These are phyloP conservation scores for Listronotus oregonensis DNA, from an alignment of 1,140 invertebrate species.

Conservation along the genomic window DNA sequence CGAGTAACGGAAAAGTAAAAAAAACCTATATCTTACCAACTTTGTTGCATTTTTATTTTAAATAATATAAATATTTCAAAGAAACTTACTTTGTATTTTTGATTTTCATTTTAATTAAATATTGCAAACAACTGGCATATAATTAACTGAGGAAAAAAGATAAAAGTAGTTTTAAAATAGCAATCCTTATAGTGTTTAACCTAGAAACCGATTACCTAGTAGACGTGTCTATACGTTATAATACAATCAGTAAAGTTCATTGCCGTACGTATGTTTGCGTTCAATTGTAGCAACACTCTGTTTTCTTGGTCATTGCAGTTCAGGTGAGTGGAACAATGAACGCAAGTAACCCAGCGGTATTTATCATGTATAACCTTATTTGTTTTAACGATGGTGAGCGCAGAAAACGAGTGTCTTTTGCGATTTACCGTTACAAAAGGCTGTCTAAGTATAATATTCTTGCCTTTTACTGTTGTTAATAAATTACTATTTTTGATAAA, in stretches of 20 bases:
- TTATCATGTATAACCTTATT: slow-evolving; percentile 53
- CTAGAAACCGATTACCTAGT: slow-evolving; percentile 10
- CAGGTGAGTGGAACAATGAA: slow-evolving; percentile 55
- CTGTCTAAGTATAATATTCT: slow-evolving; percentile 7
- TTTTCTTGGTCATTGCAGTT: slow-evolving; percentile 51
- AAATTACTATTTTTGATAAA: too few relatives aligned
- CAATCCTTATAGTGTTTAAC: background rate
- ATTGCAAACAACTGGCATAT: too few relatives aligned
- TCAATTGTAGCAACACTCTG: slow-evolving; percentile 52
- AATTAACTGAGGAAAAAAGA: too few relatives aligned
- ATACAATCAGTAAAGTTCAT: slow-evolving; percentile 46
- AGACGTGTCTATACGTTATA: slow-evolving; percentile 7
- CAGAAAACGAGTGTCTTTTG: slow-evolving; percentile 36
- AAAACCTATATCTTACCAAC: too few relatives aligned
- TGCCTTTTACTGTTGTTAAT: too few relatives aligned
- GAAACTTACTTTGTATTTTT: too few relatives aligned
- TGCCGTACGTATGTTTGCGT: slow-evolving; percentile 45
- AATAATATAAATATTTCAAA: too few relatives aligned
- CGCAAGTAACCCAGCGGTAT: slow-evolving; percentile 51
- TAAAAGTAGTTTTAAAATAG: too few relatives aligned
- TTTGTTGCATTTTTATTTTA: too few relatives aligned
- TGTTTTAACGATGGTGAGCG: slow-evolving; percentile 44
- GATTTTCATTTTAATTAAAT: too few relatives aligned
- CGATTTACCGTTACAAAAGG: slow-evolving; percentile 27
- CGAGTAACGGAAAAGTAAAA: too few relatives aligned